phyloP scores from a whole-genome alignment of 1,140 invertebrate species.

The Drosophila parvula region DNA sequence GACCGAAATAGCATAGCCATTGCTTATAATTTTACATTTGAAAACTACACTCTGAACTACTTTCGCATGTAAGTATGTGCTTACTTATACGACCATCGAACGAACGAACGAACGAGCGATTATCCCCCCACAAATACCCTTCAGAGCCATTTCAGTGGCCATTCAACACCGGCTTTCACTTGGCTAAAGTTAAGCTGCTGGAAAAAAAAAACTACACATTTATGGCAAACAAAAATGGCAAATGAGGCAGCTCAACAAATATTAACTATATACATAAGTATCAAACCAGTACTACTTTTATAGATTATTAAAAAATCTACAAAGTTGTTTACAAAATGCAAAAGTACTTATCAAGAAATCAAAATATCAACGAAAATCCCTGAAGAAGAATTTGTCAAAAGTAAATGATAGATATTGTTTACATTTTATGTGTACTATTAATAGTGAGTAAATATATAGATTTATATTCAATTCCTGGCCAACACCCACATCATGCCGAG shows the following conservation, averaged over 20 bases:
- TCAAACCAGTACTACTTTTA: too few species aligned
- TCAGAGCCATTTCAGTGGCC: slow-evolving; percentile 1
- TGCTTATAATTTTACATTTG: slow-evolving; percentile 75
- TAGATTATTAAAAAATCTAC: too few species aligned
- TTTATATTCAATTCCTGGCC: slow-evolving; percentile 34
- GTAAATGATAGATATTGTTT: slow-evolving; percentile 3
- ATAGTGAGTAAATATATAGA: slow-evolving; percentile 22
- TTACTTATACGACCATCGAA: slow-evolving; percentile 52
- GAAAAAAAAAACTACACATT: not conserved
- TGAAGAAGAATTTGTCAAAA: slow-evolving; percentile 14
- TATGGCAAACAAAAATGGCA: not conserved
- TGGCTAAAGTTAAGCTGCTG: not conserved
- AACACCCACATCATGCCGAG: slow-evolving; percentile 36
- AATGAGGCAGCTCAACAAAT: not conserved
- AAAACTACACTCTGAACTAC: slow-evolving; percentile 70
- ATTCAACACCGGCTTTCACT: slow-evolving; percentile 7
- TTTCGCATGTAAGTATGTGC: slow-evolving; percentile 58
- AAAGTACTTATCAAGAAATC: not conserved
- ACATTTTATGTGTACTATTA: slow-evolving; percentile 32
- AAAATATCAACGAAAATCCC: not conserved
- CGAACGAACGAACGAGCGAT: slow-evolving; percentile 34
- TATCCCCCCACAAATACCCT: slow-evolving; percentile 17
- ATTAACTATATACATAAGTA: not conserved
- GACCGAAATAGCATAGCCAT: slow-evolving; percentile 72
- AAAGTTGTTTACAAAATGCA: too few species aligned